Percentiles rank a stretch among this genome's conserved stretches.
These are phyloP conservation scores for Vulpes vulpes DNA, from an alignment of 2,113 vertebrate species.

Conservation along the genomic window DNA sequence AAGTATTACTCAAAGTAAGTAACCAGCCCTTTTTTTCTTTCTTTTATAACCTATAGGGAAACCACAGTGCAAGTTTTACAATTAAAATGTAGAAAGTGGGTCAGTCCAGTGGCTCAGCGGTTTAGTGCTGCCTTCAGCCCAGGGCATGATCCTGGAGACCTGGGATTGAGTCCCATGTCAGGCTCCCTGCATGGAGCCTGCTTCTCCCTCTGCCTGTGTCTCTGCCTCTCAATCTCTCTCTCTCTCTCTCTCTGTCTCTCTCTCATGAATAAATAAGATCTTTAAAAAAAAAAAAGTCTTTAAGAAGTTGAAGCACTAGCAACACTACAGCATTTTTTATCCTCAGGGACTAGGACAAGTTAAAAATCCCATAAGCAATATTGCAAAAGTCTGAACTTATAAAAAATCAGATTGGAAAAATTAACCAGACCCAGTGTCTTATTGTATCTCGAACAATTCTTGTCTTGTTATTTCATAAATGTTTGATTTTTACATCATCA, in stretches of 20 bases:
- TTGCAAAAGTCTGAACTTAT: background rate
- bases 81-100: background rate
- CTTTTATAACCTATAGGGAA: background rate
- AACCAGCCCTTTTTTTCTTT: background rate
- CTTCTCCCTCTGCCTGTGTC: no score
- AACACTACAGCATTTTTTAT: background rate
- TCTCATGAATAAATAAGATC: no score
- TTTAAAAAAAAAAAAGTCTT: background rate
- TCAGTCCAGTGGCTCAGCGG: no score
- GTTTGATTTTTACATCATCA: slow-evolving; percentile 42
- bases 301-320: background rate
- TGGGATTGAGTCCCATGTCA: no score
- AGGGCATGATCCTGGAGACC: no score
- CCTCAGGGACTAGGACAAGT: background rate
- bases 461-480: slow-evolving; percentile 27
- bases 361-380: background rate
- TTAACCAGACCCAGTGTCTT: background rate
- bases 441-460: slow-evolving; percentile 21
- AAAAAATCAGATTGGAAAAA: slow-evolving; percentile 49
- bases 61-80: background rate
- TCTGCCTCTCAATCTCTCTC: no score
- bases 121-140: no score
- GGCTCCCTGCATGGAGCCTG: no score
- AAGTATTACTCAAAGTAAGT: background rate
- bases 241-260: no score